These are phyloP conservation scores for Lepidurus couesii DNA, from an alignment of 1,140 invertebrate species.

Conservation along the genomic window DNA sequence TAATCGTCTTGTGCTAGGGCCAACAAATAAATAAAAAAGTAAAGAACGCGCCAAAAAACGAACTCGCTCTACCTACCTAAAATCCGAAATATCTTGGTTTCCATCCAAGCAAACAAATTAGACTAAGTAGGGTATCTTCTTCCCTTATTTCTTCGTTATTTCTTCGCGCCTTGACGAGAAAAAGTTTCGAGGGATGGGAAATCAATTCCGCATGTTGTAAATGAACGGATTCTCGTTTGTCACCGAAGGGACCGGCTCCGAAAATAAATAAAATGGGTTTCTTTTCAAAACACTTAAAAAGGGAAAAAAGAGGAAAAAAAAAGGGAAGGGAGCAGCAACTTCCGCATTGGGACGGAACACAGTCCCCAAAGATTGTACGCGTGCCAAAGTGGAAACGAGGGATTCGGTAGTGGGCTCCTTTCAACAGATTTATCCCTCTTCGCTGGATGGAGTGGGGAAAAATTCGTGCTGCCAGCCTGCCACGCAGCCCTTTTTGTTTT, in stretches of 20 bases:
- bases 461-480: neutral
- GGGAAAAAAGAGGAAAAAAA: neutral
- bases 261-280: slow-evolving; percentile 1
- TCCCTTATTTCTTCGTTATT: neutral
- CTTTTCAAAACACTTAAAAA: neutral
- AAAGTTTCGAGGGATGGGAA: neutral
- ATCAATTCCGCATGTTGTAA: neutral
- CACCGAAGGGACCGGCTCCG: neutral
- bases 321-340: neutral
- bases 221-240: neutral
- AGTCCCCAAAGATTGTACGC: neutral
- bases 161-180: neutral
- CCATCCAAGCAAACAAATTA: slow-evolving; percentile 15
- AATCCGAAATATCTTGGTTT: neutral
- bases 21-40: neutral
- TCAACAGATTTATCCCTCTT: neutral
- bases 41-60: neutral
- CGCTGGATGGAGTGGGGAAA: neutral
- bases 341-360: slow-evolving; percentile 3
- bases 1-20: neutral
- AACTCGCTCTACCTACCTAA: neutral
- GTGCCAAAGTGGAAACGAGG: slow-evolving; percentile 8
- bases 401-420: neutral
- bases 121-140: neutral
- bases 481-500: neutral